Conservation (phyloP, 2,113 vertebrate genomes). For the Dermatemys mawii region DNA sequence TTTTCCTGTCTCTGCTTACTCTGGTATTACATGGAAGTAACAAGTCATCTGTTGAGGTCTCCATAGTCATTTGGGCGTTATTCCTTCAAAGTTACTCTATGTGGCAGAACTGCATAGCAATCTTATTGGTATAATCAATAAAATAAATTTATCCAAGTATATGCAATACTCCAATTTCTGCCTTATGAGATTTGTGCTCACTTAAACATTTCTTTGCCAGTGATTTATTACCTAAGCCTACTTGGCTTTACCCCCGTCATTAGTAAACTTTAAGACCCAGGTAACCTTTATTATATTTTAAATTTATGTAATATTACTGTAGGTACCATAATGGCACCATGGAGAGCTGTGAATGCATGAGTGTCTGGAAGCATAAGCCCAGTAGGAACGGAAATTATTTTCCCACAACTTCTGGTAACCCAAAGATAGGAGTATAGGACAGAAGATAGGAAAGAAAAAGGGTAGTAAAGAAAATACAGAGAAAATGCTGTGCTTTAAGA, state of each 20-base stretch:
- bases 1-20: slow-evolving; percentile 31
- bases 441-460: not conserved
- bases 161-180: not conserved
- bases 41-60: slow-evolving; percentile 57
- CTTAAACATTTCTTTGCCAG: not conserved
- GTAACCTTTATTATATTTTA: not conserved
- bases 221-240: not conserved
- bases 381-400: not conserved
- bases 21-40: slow-evolving; percentile 52
- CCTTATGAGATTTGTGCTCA: not conserved
- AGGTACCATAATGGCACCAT: not conserved
- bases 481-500: not conserved
- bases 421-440: not conserved
- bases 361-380: not conserved
- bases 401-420: not conserved
- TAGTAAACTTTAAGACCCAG: not conserved
- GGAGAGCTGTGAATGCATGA: not conserved
- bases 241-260: not conserved
- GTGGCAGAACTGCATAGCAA: slow-evolving; percentile 19
- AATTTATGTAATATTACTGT: not conserved
- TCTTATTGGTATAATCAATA: not conserved
- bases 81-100: not conserved
- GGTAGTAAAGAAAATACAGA: not conserved
- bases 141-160: not conserved
- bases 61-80: not conserved